Percentiles rank a stretch among this genome's conserved stretches.
phyloP scores from a whole-genome alignment of 2,888 invertebrate species.

The Sarcophaga subvicina region DNA sequence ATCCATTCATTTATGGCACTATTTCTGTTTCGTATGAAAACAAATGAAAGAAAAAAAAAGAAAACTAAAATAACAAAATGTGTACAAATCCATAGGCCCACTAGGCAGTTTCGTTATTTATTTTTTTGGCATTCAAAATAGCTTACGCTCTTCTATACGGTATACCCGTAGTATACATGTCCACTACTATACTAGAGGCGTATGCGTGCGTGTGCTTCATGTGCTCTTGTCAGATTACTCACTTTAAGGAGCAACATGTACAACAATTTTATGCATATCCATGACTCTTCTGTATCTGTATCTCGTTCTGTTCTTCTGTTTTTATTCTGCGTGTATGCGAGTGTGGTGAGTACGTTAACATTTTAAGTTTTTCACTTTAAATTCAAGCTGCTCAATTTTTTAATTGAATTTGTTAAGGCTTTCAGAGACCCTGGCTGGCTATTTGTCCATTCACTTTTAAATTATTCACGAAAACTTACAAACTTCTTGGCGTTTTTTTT shows the following conservation, averaged over 20 bases:
- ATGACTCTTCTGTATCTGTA: conserved; percentile 33
- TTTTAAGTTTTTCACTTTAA: conserved; percentile 39
- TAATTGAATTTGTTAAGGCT: conserved; percentile 70
- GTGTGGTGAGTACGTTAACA: background rate
- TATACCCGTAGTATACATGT: background rate
- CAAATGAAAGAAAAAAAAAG: background rate
- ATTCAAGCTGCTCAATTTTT: conserved; percentile 60
- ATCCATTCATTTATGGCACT: conserved; percentile 59
- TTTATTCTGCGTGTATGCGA: background rate
- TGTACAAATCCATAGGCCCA: conserved; percentile 46
- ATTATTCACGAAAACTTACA: background rate
- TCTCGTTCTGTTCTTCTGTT: background rate
- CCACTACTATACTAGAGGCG: background rate
- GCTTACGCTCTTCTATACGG: background rate
- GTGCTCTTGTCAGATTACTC: conserved; percentile 69
- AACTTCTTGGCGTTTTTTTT: background rate
- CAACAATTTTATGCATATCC: conserved; percentile 66
- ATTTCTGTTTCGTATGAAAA: conserved; percentile 30
- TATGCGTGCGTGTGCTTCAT: conserved; percentile 66
- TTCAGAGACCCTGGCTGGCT: conserved; percentile 30
- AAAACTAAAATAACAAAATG: background rate
- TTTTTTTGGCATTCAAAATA: background rate
- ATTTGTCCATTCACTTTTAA: conserved; percentile 47
- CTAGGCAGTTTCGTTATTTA: conserved; percentile 16
- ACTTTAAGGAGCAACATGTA: conserved; percentile 64